phyloP scores from a whole-genome alignment of 2,113 vertebrate species.

The Myiopsitta monachus region DNA sequence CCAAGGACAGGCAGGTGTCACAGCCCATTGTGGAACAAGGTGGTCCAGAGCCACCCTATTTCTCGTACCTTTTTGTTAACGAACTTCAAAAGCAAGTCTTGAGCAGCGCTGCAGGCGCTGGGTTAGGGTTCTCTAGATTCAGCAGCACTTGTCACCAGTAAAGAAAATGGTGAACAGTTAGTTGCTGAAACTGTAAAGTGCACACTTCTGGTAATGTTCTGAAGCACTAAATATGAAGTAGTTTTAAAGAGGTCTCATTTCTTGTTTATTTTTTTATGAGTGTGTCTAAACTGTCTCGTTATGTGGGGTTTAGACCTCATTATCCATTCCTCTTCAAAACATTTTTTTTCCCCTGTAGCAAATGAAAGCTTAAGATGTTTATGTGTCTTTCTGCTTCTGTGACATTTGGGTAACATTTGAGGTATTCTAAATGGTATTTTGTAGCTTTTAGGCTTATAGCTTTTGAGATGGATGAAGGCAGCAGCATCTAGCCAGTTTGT shows the following conservation, averaged over 20 bases:
- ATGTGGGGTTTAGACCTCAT: accelerated
- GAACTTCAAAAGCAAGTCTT: accelerated
- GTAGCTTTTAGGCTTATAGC: neutral
- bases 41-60: accelerated
- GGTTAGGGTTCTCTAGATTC: neutral
- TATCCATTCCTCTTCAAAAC: neutral
- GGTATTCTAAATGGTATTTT: neutral
- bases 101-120: neutral
- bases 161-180: neutral
- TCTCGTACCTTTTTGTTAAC: neutral
- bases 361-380: neutral
- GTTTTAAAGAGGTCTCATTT: neutral
- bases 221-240: neutral
- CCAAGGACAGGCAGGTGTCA: neutral
- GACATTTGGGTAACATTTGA: neutral
- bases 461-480: neutral
- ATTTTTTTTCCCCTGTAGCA: neutral
- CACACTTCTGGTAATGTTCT: neutral
- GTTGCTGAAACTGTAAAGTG: neutral
- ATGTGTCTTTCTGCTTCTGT: neutral
- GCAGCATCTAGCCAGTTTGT: neutral
- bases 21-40: accelerated
- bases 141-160: neutral
- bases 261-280: accelerated
- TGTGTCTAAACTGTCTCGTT: neutral